Evolutionary conservation across 2,113 vertebrate genomes (phyloP).

Genomic region (Actinemys pallida): DNA sequence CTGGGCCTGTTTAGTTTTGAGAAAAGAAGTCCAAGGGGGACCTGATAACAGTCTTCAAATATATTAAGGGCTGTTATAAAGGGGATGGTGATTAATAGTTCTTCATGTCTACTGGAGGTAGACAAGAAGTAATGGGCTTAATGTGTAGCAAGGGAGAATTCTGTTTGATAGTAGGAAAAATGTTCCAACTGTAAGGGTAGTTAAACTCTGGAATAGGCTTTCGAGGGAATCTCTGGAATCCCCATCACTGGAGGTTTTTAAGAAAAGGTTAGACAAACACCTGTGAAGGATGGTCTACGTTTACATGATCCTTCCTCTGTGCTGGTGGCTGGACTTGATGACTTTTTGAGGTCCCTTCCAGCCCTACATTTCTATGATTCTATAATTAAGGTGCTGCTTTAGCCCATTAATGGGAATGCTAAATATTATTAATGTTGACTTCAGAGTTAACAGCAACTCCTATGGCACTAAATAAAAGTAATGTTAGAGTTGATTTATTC

Average conservation of each 20-base stretch:
- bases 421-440: not conserved
- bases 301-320: not conserved
- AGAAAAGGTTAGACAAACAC: not conserved
- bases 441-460: not conserved
- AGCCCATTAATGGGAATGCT: not conserved
- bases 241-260: not conserved
- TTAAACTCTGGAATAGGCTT: not conserved
- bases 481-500: not conserved
- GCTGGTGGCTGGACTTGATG: not conserved
- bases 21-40: not conserved
- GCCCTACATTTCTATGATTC: not conserved
- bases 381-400: not conserved
- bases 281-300: not conserved
- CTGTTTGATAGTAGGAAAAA: not conserved
- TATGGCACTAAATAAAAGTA: not conserved
- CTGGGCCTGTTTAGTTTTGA: not conserved
- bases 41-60: not conserved
- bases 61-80: not conserved
- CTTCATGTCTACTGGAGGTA: not conserved
- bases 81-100: not conserved
- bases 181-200: not conserved
- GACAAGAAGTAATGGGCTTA: not conserved
- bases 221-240: not conserved
- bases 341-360: not conserved
- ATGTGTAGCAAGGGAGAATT: not conserved